Percentiles rank a stretch among this genome's conserved stretches.
These are phyloP conservation scores for Trachythela sp. DNA, from an alignment of 64 coral and sea anemone genomes.

Conservation along the genomic window DNA sequence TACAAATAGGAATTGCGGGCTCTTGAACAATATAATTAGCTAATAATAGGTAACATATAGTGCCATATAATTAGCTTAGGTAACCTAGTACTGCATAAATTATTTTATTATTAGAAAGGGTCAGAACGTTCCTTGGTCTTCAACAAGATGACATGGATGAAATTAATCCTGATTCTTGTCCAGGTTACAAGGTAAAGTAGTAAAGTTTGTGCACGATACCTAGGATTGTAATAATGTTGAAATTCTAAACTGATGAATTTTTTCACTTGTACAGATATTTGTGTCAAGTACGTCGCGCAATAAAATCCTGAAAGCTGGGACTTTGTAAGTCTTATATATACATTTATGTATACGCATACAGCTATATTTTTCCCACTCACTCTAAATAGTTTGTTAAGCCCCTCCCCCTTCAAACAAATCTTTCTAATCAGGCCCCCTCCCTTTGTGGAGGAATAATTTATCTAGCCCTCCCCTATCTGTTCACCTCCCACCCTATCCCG, in stretches of 20 bases:
- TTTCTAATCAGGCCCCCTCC: too few relatives aligned
- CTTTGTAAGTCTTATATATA: conserved; percentile 38
- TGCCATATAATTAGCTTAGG: neutral
- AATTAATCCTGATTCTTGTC: neutral
- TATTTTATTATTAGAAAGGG: neutral
- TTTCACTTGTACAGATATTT: conserved; percentile 56
- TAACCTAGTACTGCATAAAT: neutral
- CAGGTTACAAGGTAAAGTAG: neutral
- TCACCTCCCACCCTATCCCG: too few relatives aligned
- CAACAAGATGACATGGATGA: neutral
- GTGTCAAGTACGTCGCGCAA: conserved; percentile 89
- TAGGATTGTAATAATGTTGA: neutral
- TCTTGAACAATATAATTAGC: too few relatives aligned
- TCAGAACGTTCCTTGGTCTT: neutral
- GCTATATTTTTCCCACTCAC: too few relatives aligned
- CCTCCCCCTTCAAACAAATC: too few relatives aligned
- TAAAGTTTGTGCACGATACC: neutral
- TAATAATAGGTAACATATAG: too few relatives aligned
- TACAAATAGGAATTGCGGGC: too few relatives aligned
- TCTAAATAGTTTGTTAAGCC: too few relatives aligned
- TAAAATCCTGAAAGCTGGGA: conserved; percentile 84
- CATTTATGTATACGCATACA: neutral
- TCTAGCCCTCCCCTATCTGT: too few relatives aligned
- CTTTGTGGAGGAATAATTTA: too few relatives aligned
- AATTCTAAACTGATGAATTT: neutral